Evolutionary conservation across 2,113 vertebrate genomes (phyloP), one percentile per base, ranked within the genome.

Genomic region (Laterallus jamaicensis): DNA sequence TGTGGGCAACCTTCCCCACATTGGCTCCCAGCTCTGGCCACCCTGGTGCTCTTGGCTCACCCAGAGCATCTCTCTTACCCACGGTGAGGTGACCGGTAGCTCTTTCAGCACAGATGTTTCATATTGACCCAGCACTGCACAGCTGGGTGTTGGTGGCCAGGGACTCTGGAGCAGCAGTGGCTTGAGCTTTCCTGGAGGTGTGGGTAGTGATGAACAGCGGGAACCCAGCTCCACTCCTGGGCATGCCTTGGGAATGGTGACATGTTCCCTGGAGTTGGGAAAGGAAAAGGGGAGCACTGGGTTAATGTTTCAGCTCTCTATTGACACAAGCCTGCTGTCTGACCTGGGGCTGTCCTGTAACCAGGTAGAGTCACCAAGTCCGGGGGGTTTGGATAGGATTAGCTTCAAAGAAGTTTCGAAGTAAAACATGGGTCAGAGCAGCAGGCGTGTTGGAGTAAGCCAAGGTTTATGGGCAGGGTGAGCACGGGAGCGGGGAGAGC

Each of bases 401-500:
- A 54, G 74, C 92, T 96, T 96, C 95, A 89, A 92, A 96, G 86
- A 35, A 89, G 67, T 79, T 89, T 26, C 40, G 58, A 89, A 96
- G 66, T 85, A 82, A 91, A 92, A 76, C 81, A 40, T 50, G 62
- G 88, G 81, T 88, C 88, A 52, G 91, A 95, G 86, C 90, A 96
- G 95, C 95, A 91, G 92, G 80, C 77, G 14, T 37, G 73, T 68
- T 87, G 81, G 86, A 95, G 77, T 83, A 91, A 95, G 96, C 92
- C 95, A 86, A 93, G 92, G 73, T 91, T 95, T 84, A 83, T 50
- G 76, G 90, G 86, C 73, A 96, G 92, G 95, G 54, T 66, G 86
- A 94, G 62, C 87, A 82, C 18, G 25, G 85, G 90, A 90, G 80
- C 7, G 0, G 21, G 40, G 91, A 69, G 82, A 92, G 26, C 76